phyloP scores from a whole-genome alignment of 2,888 invertebrate species.

The Mongoloraphidia duomilia region DNA sequence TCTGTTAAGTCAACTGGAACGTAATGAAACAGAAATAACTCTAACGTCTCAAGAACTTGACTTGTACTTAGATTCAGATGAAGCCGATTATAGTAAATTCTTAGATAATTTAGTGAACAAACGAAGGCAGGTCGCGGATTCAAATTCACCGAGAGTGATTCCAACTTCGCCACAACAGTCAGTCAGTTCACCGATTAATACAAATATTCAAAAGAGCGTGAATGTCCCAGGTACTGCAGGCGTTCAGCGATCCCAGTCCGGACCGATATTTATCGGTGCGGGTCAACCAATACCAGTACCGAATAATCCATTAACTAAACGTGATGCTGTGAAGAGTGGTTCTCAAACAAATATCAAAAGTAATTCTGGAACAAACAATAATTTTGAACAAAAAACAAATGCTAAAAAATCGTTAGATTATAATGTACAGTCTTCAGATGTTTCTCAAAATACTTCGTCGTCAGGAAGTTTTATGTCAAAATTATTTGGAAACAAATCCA shows the following conservation, averaged over 20 bases:
- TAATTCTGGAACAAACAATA: slow-evolving; percentile 6
- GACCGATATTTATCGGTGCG: slow-evolving; percentile 29
- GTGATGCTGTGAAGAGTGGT: background rate
- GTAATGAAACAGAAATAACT: slow-evolving; percentile 68
- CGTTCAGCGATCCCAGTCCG: slow-evolving; percentile 28
- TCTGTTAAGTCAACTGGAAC: slow-evolving; percentile 65
- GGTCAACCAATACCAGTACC: slow-evolving; percentile 30
- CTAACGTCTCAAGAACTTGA: slow-evolving; percentile 62
- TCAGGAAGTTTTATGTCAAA: slow-evolving; percentile 24
- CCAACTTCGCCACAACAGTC: slow-evolving; percentile 1
- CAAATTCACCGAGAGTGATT: slow-evolving; percentile 31
- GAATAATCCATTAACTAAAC: slow-evolving; percentile 12
- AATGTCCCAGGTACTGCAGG: slow-evolving; percentile 26
- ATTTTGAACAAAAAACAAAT: background rate
- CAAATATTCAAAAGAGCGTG: slow-evolving; percentile 14
- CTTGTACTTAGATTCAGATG: slow-evolving; percentile 60
- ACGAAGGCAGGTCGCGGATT: slow-evolving; percentile 56
- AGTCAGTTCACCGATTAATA: background rate
- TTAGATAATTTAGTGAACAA: slow-evolving; percentile 60
- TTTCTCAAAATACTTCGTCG: slow-evolving; percentile 9
- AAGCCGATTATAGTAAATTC: slow-evolving; percentile 60
- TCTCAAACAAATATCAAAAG: slow-evolving; percentile 9
- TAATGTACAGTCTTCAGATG: slow-evolving; percentile 14
- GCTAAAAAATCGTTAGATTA: slow-evolving; percentile 13
- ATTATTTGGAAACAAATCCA: slow-evolving; percentile 23